Percentiles rank a stretch among this genome's conserved stretches.
These are phyloP conservation scores for Scelioninae gen. 1 DNA, from an alignment of 2,888 invertebrate genomes.

Conservation along the genomic window DNA sequence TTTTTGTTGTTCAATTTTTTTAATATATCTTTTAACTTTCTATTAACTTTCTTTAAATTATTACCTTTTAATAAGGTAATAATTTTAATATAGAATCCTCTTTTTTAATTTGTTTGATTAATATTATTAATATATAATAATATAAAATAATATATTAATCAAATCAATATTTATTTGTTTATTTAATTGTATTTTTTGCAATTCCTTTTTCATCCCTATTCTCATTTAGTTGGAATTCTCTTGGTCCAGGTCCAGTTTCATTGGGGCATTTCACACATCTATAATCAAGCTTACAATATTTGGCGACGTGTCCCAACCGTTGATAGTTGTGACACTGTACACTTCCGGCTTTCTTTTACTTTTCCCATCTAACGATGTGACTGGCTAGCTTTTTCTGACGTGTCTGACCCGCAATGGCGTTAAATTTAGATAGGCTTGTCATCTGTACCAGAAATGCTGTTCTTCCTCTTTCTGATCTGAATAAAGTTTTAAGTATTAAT, in stretches of 20 bases:
- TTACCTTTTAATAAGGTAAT: no score
- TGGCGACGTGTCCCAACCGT: constrained; percentile 24
- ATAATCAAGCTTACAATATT: constrained; percentile 20
- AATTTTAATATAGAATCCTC: no score
- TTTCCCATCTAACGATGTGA: constrained; percentile 47
- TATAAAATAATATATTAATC: no score
- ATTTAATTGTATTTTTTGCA: no score
- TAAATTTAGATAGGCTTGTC: no score
- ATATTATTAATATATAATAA: no score
- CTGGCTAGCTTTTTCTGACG: constrained; percentile 1
- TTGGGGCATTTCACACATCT: constrained; percentile 55
- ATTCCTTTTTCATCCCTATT: constrained; percentile 12
- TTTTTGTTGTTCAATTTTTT: constrained; percentile 5
- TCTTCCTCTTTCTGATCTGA: no score
- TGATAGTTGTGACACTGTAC: constrained; percentile 43
- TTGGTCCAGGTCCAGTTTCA: constrained; percentile 13
- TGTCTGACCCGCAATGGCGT: background rate
- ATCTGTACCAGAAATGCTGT: no score
- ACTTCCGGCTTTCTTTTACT: constrained; percentile 17
- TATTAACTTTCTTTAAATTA: no score
- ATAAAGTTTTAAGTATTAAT: no score
- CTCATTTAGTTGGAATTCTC: constrained; percentile 17
- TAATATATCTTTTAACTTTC: background rate
- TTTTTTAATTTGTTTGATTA: no score
- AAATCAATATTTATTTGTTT: no score